Evolutionary conservation across 2,888 invertebrate genomes (phyloP).

Genomic region (Microctonus brassicae): DNA sequence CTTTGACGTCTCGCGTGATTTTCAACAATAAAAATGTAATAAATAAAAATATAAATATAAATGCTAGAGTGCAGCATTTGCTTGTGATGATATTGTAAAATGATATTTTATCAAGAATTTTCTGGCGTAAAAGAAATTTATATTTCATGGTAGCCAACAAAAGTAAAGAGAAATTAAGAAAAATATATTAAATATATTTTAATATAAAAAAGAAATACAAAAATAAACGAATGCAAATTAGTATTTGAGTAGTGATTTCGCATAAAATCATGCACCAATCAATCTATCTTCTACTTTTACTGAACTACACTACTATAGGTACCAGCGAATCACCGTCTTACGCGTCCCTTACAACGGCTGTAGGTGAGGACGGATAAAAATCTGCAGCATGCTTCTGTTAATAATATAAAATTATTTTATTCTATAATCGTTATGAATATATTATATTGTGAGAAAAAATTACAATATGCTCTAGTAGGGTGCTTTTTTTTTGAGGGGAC

Average conservation of each 20-base stretch:
- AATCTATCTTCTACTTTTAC: constrained; percentile 60
- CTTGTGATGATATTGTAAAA: neutral
- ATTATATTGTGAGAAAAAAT: neutral
- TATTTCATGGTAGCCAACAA: constrained; percentile 2
- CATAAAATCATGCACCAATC: constrained; percentile 56
- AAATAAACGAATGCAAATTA: constrained; percentile 39
- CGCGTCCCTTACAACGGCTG: constrained; percentile 71
- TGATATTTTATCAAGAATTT: neutral
- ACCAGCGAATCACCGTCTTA: constrained; percentile 71
- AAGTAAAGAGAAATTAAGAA: neutral
- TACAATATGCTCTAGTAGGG: too few species aligned
- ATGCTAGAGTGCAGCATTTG: too few species aligned
- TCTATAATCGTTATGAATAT: neutral
- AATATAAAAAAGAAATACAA: neutral
- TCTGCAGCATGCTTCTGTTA: constrained; percentile 54
- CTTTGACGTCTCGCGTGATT: neutral
- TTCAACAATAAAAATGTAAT: neutral
- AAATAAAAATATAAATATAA: neutral
- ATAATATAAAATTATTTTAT: neutral
- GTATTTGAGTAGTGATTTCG: constrained; percentile 58
- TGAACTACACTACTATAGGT: constrained; percentile 60
- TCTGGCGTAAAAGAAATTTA: too few species aligned
- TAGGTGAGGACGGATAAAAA: constrained; percentile 66
- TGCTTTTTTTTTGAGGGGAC: too few species aligned
- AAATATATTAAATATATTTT: neutral